Conservation (phyloP, 2,797 vertebrate species). For the Mallotus villosus region DNA sequence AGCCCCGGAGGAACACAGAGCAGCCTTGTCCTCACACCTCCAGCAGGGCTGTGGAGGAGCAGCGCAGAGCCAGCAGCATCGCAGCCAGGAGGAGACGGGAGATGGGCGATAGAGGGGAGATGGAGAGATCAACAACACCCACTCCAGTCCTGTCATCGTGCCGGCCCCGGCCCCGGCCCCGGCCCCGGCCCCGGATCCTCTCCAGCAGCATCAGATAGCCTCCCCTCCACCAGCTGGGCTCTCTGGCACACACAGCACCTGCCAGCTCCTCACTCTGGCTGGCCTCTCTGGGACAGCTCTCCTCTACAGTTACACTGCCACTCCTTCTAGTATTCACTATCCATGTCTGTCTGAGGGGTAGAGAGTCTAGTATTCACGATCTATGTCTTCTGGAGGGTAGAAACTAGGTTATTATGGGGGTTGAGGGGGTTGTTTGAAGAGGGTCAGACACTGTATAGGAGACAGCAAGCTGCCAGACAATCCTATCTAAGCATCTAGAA, state of each 20-base stretch:
- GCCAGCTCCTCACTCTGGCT: conserved; percentile 47
- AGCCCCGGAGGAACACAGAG: neutral
- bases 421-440: conserved; percentile 30
- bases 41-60: neutral
- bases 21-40: neutral
- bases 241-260: conserved; percentile 29
- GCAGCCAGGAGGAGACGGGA: neutral
- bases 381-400: neutral
- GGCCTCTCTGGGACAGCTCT: neutral
- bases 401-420: neutral
- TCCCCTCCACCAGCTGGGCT: conserved; percentile 24
- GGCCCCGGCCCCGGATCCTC: neutral
- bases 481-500: conserved; percentile 27
- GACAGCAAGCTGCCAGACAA: conserved; percentile 44
- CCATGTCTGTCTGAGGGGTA: neutral
- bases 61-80: neutral
- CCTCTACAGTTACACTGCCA: conserved; percentile 16
- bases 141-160: neutral
- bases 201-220: neutral
- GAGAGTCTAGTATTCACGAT: neutral
- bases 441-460: conserved; percentile 26
- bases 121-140: neutral
- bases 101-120: neutral
- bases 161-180: neutral
- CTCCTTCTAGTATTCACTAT: conserved; percentile 9